These are phyloP conservation scores for Excalfactoria chinensis DNA, from an alignment of 2,113 vertebrate genomes.

Conservation along the genomic window DNA sequence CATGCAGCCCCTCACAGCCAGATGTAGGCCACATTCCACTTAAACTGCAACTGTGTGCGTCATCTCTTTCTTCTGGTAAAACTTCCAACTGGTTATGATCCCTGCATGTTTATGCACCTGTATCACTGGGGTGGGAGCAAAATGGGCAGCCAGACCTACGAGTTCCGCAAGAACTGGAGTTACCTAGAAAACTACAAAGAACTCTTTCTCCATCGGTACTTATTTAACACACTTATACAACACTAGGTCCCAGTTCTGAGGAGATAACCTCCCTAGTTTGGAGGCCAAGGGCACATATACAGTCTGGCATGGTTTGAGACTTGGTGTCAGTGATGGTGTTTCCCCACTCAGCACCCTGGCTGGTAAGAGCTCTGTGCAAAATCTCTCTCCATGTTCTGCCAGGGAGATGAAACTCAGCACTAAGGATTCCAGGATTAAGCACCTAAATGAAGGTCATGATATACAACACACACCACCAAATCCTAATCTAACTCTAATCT, in stretches of 20 bases:
- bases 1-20: not conserved
- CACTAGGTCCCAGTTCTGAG: not conserved
- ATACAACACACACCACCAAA: not conserved
- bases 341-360: not conserved
- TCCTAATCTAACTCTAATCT: not conserved
- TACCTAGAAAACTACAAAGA: not conserved
- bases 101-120: not conserved
- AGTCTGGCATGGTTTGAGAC: not conserved
- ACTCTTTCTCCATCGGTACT: not conserved
- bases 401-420: not conserved
- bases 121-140: not conserved
- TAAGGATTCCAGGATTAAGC: not conserved
- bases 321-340: not conserved
- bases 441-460: not conserved
- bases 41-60: not conserved
- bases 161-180: not conserved
- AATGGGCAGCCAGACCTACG: not conserved
- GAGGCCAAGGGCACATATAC: not conserved
- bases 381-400: accelerated
- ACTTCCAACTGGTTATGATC: not conserved
- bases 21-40: not conserved
- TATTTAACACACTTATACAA: not conserved
- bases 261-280: not conserved
- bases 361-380: not conserved
- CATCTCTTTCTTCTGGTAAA: not conserved